Percentiles rank a stretch among this genome's conserved stretches.
phyloP scores from a whole-genome alignment of 2,113 vertebrate genomes.

The Paradoxurus hermaphroditus region DNA sequence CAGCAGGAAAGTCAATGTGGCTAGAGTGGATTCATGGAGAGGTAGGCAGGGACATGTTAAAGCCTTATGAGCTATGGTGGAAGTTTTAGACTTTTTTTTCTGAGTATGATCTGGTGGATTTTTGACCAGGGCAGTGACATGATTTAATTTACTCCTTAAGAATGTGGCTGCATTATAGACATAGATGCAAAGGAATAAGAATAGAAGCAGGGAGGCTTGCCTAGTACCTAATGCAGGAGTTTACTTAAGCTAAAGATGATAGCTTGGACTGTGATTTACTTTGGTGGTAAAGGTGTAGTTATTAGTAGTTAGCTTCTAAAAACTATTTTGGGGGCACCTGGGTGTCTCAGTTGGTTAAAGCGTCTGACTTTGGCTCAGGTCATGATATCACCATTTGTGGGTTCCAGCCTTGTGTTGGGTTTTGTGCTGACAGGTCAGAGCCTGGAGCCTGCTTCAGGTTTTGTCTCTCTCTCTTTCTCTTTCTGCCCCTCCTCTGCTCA shows the following conservation, averaged over 20 bases:
- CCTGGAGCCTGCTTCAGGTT: too few relatives aligned
- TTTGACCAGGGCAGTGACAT: constrained; percentile 15
- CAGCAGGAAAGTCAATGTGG: neutral
- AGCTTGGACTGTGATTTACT: neutral
- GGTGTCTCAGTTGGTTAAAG: too few relatives aligned
- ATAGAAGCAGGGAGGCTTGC: neutral
- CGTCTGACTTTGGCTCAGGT: too few relatives aligned
- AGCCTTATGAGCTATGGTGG: neutral
- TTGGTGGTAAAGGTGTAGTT: neutral
- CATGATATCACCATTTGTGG: too few relatives aligned
- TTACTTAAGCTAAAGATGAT: neutral
- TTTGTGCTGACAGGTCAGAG: too few relatives aligned
- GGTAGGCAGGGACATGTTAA: neutral
- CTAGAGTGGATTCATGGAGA: neutral
- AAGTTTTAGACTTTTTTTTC: neutral
- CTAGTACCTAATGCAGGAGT: neutral
- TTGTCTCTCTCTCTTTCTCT: too few relatives aligned
- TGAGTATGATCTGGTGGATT: neutral
- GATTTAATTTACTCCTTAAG: constrained; percentile 27
- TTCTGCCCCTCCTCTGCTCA: too few relatives aligned
- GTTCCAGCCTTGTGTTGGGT: too few relatives aligned
- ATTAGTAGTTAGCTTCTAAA: neutral
- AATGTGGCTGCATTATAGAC: neutral
- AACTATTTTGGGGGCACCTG: too few relatives aligned
- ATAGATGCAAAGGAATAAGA: neutral